A percentile compares a stretch with the other conserved stretches of the same genome.
These are phyloP conservation scores for Orthonychiurus folsomi DNA, from an alignment of 2,888 invertebrate species.

Conservation along the genomic window DNA sequence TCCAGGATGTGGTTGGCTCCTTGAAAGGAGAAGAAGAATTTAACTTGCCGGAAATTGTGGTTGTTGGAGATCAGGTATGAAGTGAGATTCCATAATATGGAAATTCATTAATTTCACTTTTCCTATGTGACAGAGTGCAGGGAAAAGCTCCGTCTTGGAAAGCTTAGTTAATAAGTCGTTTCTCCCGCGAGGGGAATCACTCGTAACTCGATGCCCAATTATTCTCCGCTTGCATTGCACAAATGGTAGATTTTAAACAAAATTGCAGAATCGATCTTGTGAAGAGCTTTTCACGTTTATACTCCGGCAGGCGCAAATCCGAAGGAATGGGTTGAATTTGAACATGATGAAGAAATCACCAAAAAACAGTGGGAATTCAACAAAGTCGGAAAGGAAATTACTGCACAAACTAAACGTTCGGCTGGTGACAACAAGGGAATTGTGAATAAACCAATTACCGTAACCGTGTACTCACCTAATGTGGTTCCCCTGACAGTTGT, in stretches of 20 bases:
- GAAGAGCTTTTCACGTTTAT: background rate
- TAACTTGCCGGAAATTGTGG: constrained; percentile 4
- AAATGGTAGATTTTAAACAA: background rate
- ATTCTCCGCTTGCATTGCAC: constrained; percentile 7
- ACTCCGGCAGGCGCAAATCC: too few species aligned
- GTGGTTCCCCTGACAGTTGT: constrained; percentile 69
- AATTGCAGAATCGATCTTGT: background rate
- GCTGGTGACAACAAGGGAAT: constrained; percentile 10
- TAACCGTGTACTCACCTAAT: constrained; percentile 46
- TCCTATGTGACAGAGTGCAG: constrained; percentile 10
- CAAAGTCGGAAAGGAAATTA: background rate
- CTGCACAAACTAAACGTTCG: background rate
- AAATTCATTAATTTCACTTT: background rate
- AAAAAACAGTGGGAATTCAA: background rate
- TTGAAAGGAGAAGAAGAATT: too few species aligned
- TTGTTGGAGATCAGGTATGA: constrained; percentile 5
- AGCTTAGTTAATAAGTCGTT: constrained; percentile 15
- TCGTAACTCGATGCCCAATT: constrained; percentile 18
- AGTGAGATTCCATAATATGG: constrained; percentile 8
- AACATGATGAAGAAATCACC: background rate
- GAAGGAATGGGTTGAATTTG: constrained; percentile 4
- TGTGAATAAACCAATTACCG: background rate
- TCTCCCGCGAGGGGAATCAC: constrained; percentile 15
- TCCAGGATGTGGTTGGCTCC: too few species aligned
- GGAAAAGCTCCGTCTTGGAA: constrained; percentile 19